Evolutionary conservation across 2,888 invertebrate genomes (phyloP).

Genomic region (Conistra vaccinii): DNA sequence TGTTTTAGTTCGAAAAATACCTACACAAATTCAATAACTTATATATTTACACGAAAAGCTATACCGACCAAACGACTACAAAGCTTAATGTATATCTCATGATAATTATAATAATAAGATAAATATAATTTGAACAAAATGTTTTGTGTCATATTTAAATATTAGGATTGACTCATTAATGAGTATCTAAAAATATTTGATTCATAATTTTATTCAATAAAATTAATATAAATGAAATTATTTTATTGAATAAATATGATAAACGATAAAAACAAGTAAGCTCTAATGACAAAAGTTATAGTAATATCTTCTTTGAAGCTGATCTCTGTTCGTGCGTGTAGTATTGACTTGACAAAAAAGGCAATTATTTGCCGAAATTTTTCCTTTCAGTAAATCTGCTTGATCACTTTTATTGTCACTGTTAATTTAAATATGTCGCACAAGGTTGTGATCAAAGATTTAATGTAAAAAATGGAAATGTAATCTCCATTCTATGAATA

Average conservation of each 20-base stretch:
- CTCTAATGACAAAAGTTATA: neutral
- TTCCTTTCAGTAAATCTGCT: neutral
- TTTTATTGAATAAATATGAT: neutral
- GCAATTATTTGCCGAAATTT: no score
- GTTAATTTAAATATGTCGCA: neutral
- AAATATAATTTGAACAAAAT: conserved; percentile 3
- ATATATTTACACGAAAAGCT: neutral
- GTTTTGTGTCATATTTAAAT: conserved; percentile 5
- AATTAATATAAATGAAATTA: neutral
- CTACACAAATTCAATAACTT: neutral
- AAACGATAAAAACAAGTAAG: neutral
- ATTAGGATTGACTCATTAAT: conserved; percentile 2
- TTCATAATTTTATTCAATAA: neutral
- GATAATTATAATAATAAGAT: neutral
- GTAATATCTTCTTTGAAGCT: neutral
- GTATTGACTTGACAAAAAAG: no score
- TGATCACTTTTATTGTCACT: neutral
- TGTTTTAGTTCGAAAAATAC: neutral
- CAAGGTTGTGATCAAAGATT: neutral
- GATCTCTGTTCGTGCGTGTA: neutral
- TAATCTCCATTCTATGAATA: neutral
- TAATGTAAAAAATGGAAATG: neutral
- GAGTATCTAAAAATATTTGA: conserved; percentile 5
- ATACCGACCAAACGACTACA: neutral
- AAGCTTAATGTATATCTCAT: neutral